Percentiles rank a stretch among this genome's conserved stretches.
Evolutionary conservation across 1,140 invertebrate species (phyloP).

Genomic region (Marisa cornuarietis): DNA sequence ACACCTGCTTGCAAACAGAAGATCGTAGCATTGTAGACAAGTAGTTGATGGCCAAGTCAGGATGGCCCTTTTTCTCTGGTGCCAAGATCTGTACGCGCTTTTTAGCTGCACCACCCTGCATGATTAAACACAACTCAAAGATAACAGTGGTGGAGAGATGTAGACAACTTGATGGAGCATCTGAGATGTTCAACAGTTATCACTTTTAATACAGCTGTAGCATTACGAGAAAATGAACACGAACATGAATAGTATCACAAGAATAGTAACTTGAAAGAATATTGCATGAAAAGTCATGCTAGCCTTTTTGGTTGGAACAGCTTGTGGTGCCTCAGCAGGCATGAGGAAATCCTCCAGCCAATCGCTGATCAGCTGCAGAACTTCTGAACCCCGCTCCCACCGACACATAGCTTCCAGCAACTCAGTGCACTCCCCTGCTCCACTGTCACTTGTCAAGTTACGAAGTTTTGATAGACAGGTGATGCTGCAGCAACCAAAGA

Average conservation of each 20-base stretch:
- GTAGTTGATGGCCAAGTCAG: constrained; percentile 34
- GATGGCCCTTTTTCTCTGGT: constrained; percentile 24
- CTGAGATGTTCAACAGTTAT: not conserved
- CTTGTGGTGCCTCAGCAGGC: not conserved
- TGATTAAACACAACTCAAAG: not conserved
- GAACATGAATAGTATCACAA: not conserved
- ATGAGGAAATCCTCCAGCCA: constrained; percentile 38
- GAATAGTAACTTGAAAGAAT: not conserved
- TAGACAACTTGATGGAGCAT: not conserved
- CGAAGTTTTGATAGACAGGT: constrained; percentile 41
- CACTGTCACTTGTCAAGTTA: constrained; percentile 26
- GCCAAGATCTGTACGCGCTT: constrained; percentile 41
- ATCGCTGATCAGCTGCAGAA: constrained; percentile 46
- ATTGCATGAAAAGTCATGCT: not conserved
- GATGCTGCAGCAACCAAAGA: not conserved
- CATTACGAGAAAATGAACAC: not conserved
- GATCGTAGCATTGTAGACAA: constrained; percentile 32
- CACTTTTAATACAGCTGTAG: not conserved
- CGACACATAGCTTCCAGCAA: constrained; percentile 49
- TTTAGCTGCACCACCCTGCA: constrained; percentile 25
- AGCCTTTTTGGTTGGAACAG: constrained; percentile 1
- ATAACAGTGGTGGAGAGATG: not conserved
- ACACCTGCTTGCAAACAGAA: constrained; percentile 32
- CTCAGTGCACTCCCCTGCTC: constrained; percentile 25
- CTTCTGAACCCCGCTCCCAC: constrained; percentile 45